Evolutionary conservation across 92 coral and sea anemone genomes (phyloP), one percentile per base, ranked within the genome.

Genomic region (Zoanthus solanderi): DNA sequence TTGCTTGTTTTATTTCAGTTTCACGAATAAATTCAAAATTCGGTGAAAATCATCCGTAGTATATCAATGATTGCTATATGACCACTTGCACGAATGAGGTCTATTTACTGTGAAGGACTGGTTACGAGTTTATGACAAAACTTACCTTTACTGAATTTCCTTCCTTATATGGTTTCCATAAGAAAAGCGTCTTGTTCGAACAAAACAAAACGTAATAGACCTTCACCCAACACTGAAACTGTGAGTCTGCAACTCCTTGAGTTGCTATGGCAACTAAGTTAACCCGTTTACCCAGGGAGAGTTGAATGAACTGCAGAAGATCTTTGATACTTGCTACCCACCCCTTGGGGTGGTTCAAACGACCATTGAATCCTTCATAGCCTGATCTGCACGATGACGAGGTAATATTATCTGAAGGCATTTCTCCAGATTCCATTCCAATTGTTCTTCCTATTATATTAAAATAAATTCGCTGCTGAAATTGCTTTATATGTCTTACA

Each of bases 161-260:
- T 78, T 78, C 84, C 71, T 78, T 78, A 45, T 60, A 78, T 29
- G 84, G 84, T 52, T 17, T 14, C 84, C 71, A 60, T n/a, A 78
- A 0, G 6, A 6, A 15, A 15, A 23, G 71, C 11, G 0, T 0
- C n/a, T 7, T 34, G 3, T 17, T 17, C 0, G 69, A 0, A 15
- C 30, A 9, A 78, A 78, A 78, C 13, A 48, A 78, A 32, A 78
- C 42, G 7, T 9, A 18, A 23, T 31, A 78, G 15, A 16, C 60
- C 71, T 37, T 37, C 48, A 78, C 84, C 84, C 84, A 78, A 78
- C 84, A 78, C 72, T 60, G 69, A 34, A 5, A 46, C 34, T 45
- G 78, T n/a, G 3, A 0, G 45, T 31, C 14, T 0, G 50, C 29
- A 31, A 60, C 53, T 17, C 84, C 84, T 34, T 78, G 84, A 8